Percentiles rank a stretch among this genome's conserved stretches.
Evolutionary conservation across 2,797 vertebrate genomes (phyloP).

Genomic region (Sebastes umbrosus): DNA sequence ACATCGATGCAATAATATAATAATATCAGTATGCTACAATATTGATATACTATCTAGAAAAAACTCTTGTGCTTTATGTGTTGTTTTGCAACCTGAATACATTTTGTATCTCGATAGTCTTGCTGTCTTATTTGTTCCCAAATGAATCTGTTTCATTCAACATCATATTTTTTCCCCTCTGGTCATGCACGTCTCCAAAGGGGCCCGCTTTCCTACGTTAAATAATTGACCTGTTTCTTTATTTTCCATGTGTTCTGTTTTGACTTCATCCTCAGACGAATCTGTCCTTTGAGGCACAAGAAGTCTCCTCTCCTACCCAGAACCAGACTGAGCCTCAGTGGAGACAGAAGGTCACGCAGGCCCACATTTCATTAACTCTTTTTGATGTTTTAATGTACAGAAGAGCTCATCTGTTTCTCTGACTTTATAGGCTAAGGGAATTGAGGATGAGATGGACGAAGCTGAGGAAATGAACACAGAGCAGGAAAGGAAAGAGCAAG

Average conservation of each 20-base stretch:
- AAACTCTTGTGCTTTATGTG: not conserved
- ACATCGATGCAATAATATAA: not conserved
- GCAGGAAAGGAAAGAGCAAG: conserved; percentile 38
- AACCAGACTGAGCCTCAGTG: conserved; percentile 56
- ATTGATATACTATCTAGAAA: not conserved
- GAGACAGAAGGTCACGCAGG: conserved; percentile 72
- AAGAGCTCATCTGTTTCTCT: not conserved
- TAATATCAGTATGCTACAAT: not conserved
- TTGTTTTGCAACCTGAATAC: not conserved
- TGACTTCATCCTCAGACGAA: conserved; percentile 65
- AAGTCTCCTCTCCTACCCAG: conserved; percentile 69
- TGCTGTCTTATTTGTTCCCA: not conserved
- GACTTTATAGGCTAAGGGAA: conserved; percentile 19
- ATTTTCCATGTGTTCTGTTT: not conserved
- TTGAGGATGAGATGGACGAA: conserved; percentile 34
- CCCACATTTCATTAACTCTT: not conserved
- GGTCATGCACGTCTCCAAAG: not conserved
- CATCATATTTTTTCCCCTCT: not conserved
- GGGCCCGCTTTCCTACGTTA: not conserved
- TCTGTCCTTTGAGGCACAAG: conserved; percentile 82
- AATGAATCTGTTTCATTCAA: not conserved
- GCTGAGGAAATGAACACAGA: conserved; percentile 28
- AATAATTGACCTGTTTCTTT: not conserved
- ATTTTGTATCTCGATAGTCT: not conserved
- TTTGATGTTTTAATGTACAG: no score